A percentile compares a stretch with the other conserved stretches of the same genome.
phyloP scores from a whole-genome alignment of 2,113 vertebrate species.

The Nerophis lumbriciformis region DNA sequence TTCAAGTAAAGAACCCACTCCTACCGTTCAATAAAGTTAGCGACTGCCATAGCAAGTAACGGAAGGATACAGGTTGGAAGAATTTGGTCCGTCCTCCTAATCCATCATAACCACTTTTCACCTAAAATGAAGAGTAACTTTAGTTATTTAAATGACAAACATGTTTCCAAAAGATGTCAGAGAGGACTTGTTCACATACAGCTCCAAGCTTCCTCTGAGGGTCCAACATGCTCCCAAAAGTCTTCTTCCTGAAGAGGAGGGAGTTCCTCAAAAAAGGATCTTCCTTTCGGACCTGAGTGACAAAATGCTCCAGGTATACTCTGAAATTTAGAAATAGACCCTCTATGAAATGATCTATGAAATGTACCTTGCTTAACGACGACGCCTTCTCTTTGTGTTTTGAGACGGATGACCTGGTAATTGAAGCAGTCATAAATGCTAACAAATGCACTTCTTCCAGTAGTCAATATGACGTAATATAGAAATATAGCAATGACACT shows the following conservation, averaged over 20 bases:
- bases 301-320: background rate
- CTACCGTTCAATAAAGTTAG: no score
- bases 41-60: background rate
- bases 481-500: background rate
- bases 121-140: slow-evolving; percentile 65
- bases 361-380: slow-evolving; percentile 47
- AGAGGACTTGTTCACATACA: slow-evolving; percentile 59
- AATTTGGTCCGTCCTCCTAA: slow-evolving; percentile 92
- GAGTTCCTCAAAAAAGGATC: slow-evolving; percentile 85
- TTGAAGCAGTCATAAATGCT: background rate
- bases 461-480: background rate
- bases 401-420: slow-evolving; percentile 38
- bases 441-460: background rate
- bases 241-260: slow-evolving; percentile 78
- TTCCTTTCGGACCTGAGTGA: slow-evolving; percentile 43
- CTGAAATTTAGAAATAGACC: background rate
- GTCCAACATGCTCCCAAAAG: slow-evolving; percentile 68
- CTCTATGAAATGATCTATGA: background rate
- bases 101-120: slow-evolving; percentile 86
- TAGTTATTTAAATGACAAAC: background rate
- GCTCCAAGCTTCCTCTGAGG: slow-evolving; percentile 64
- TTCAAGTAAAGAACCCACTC: no score
- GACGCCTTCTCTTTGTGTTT: slow-evolving; percentile 42
- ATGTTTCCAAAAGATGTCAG: background rate
- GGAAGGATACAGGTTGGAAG: slow-evolving; percentile 92